Evolutionary conservation across 2,888 invertebrate genomes (phyloP), one percentile per base, ranked within the genome.

Genomic region (Caenorhabditis afra): DNA sequence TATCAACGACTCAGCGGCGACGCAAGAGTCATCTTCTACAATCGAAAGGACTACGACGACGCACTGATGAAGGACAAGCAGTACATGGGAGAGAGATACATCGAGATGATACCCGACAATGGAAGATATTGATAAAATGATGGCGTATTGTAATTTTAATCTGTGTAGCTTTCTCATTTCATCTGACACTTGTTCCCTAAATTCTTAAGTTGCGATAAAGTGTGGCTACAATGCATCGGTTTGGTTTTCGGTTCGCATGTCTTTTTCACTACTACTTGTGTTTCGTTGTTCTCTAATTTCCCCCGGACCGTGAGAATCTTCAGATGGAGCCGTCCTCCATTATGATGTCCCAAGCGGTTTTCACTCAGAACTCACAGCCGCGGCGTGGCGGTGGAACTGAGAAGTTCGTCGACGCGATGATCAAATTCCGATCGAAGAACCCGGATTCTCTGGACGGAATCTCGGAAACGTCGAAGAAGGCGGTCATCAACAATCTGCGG

Each of bases 61-160:
- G 84, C 84, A 1, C 44, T 84, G 20, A 58, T 75, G 44, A 84
- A 84, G 66, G 84, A 84, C 71, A 81, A 81, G 62, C 76, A 84
- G 23, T 84, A 84, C 53, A 75, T 84, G 79, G 84, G 79, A 35
- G 79, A 79, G n/a, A 61, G 79, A 12, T 79, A 79, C 41, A 79
- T 79, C n/a, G 79, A 79, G 39, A 73, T 79, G 58, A 79, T 79
- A 61, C 79, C 79, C 10, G 79, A 79, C 29, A 79, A 73, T 59
- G 79, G 79, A 47, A 73, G 79, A 73, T 79, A 79, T 12, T 79
- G 22, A 73, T n/a, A 45, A 12, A 41, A 8, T 41, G 41, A 41
- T 41, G 3, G 41, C 3, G n/a, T n/a, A n/a, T n/a, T n/a, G n/a
- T n/a, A n/a, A n/a, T n/a, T n/a, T n/a, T n/a, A n/a, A n/a, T n/a